Evolutionary conservation across 2,113 vertebrate species (phyloP), one percentile per base, ranked within the genome.

Genomic region (Epinephelus lanceolatus): DNA sequence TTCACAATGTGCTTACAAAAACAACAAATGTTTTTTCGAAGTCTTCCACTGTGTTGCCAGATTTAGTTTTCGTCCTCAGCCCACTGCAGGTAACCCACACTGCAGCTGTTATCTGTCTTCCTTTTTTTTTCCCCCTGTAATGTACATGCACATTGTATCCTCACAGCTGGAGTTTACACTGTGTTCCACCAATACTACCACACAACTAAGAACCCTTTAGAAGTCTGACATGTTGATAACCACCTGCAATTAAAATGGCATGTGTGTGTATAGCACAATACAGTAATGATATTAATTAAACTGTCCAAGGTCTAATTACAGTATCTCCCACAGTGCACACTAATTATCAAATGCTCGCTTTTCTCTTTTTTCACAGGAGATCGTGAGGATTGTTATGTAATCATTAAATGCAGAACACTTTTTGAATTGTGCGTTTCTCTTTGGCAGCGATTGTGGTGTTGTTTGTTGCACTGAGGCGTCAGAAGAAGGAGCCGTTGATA

Each of bases 401-500:
- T 72, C n/a, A 15, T 42, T 14, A 19, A 53, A 67, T 6, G 7
- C 49, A 23, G 21, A 40, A 4, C 4, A 1, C 0, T 59, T 33
- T 42, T 77, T 53, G 53, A 71, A 30, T 10, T 17, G 13, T 56
- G 40, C 30, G 0, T 85, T 25, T 86, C 19, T 76, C 18, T 67
- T 75, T 63, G 65, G 71, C 88, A 94, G 93, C 90, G 0, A 93
- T 94, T 1, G 98, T 99, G 15, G 98, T 99, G 57, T 73, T 99
- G 90, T 99, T 99, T 55, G 98, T 99, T 49, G 98, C 98, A 0
- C 92, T 99, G 91, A 95, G 98, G 88, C 96, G 97, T 59, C 98
- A 99, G 92, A 99, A 99, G 94, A 99, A 99, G 80, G 98, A 99
- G 60, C 98, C 98, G 0, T 89, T 99, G 72, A 99, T 99, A 0